Evolutionary conservation across 2,888 invertebrate species (phyloP), one percentile per base, ranked within the genome.

Genomic region (Caenorhabditis sp.): DNA sequence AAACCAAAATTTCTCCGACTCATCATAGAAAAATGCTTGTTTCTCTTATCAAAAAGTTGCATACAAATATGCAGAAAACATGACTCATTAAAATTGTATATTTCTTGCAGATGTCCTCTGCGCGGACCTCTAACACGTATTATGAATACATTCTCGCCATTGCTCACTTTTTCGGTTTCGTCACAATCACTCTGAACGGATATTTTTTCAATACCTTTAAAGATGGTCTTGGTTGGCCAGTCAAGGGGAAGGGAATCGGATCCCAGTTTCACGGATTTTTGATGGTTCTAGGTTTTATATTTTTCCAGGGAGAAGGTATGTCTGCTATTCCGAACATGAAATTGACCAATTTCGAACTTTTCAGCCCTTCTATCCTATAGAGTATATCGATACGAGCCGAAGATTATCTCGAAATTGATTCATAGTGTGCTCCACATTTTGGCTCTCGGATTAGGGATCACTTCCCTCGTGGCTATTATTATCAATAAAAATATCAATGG

Each of bases 291-390:
- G 83, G 76, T 17, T 66, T 84, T 14, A 77, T 84, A 8, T 82
- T 83, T 66, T 76, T 83, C 43, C 84, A 85, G 66, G 85, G 85
- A 64, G 85, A 85, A 79, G 83, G 84, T 82, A 26, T 53, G 63
- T 61, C 5, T 26, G 24, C 27, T 14, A 5, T 1, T 5, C 8
- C 3, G 24, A 27, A 21, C 31, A 26, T 19, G n/a, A 12, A 61
- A 37, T 50, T 17, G 21, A 49, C 43, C 36, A 27, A 24, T 23
- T n/a, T 21, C 4, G 8, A n/a, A 5, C n/a, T 50, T 77, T 81
- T 37, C 74, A 84, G 84, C 83, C 10, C 69, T 84, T 2, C 62
- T 83, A 26, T 73, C 81, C 19, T 83, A 82, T 61, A 84, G 84
- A 50, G 62, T 84, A 2, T 74, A 80, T 53, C 79, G 84, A 12